Evolutionary conservation across 2,797 vertebrate genomes (phyloP).

Genomic region (Salmo trutta): DNA sequence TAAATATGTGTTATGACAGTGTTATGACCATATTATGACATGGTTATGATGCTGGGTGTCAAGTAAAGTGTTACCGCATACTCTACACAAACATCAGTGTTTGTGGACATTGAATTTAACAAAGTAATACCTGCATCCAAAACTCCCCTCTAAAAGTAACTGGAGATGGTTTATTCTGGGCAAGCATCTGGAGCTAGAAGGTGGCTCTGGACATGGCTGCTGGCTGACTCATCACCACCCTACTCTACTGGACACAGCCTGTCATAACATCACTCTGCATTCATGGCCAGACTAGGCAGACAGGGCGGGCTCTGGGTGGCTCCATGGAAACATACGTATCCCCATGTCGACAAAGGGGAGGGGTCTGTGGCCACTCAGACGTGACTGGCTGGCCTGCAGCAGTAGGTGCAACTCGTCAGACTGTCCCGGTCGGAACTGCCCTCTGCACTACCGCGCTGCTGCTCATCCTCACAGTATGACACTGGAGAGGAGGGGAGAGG

Average conservation of each 20-base stretch:
- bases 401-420: constrained; percentile 81
- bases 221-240: too few relatives aligned
- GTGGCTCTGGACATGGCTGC: too few relatives aligned
- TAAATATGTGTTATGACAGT: too few relatives aligned
- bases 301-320: constrained; percentile 37
- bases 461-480: constrained; percentile 76
- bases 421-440: constrained; percentile 77
- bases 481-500: constrained; percentile 60
- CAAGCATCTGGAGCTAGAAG: too few relatives aligned
- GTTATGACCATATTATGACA: too few relatives aligned
- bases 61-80: too few relatives aligned
- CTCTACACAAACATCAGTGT: background rate
- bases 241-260: constrained; percentile 32
- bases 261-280: constrained; percentile 67
- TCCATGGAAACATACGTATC: constrained; percentile 39
- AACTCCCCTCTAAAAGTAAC: too few relatives aligned
- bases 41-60: too few relatives aligned
- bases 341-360: constrained; percentile 29
- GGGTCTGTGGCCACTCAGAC: constrained; percentile 71
- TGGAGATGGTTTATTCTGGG: too few relatives aligned
- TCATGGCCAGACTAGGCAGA: constrained; percentile 74
- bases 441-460: constrained; percentile 71
- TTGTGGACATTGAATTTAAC: background rate
- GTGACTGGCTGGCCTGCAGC: constrained; percentile 81
- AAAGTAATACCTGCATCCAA: background rate